Percentiles rank a stretch among this genome's conserved stretches.
These are phyloP conservation scores for Antheraea yamamai DNA, from an alignment of 2,888 invertebrate species.

Conservation along the genomic window DNA sequence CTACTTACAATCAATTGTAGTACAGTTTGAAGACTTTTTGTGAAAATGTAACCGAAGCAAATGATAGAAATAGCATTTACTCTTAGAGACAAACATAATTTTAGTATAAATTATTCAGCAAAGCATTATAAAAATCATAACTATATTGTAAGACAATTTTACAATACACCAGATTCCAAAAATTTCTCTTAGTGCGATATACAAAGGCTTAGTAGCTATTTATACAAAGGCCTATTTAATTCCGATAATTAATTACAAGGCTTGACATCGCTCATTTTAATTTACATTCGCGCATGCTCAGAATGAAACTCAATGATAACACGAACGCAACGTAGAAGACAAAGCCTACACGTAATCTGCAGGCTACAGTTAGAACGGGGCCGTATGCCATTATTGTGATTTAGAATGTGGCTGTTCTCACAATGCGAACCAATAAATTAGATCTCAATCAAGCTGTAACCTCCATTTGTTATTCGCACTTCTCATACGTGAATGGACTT, in stretches of 20 bases:
- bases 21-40: no score
- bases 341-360: constrained; percentile 57
- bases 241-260: background rate
- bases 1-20: no score
- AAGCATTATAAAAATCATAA: no score
- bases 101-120: no score
- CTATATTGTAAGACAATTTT: no score
- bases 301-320: constrained; percentile 44
- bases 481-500: constrained; percentile 41
- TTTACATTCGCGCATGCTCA: constrained; percentile 26
- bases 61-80: no score
- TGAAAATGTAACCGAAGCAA: no score
- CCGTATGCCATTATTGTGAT: constrained; percentile 73
- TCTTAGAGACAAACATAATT: no score
- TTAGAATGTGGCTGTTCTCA: constrained; percentile 69
- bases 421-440: constrained; percentile 76
- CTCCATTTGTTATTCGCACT: constrained; percentile 68
- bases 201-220: background rate
- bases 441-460: constrained; percentile 76
- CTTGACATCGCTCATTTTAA: background rate
- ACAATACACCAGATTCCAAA: background rate
- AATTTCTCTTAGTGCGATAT: background rate
- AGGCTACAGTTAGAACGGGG: constrained; percentile 54
- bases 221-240: background rate
- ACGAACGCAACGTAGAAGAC: constrained; percentile 42